These are phyloP conservation scores for Nomada hirtipes DNA, from an alignment of 2,888 invertebrate genomes.

Conservation along the genomic window DNA sequence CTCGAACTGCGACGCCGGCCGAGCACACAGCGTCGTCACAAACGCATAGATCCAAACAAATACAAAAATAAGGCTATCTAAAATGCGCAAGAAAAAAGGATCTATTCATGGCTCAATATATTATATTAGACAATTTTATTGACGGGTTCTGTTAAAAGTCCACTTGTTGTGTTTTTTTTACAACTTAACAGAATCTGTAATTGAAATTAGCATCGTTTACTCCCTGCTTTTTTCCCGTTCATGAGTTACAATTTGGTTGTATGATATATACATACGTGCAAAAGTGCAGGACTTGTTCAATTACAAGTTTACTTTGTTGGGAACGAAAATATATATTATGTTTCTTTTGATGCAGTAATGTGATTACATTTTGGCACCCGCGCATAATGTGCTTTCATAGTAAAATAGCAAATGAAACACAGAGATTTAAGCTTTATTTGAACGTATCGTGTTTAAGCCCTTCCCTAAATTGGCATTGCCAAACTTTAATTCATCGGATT, in stretches of 20 bases:
- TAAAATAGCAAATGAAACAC: neutral
- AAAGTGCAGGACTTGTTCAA: too few relatives aligned
- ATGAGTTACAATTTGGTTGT: conserved; percentile 7
- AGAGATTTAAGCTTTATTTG: neutral
- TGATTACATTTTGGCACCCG: neutral
- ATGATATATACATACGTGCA: neutral
- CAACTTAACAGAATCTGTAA: conserved; percentile 11
- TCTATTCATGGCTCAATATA: too few relatives aligned
- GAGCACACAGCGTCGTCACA: too few relatives aligned
- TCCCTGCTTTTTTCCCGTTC: conserved; percentile 9
- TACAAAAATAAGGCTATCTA: too few relatives aligned
- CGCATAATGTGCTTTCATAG: neutral
- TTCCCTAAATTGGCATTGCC: neutral
- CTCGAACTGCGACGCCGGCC: too few relatives aligned
- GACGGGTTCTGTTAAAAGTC: too few relatives aligned
- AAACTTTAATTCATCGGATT: conserved; percentile 50
- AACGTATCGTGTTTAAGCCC: neutral
- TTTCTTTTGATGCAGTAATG: too few relatives aligned
- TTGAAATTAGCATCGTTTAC: conserved; percentile 47
- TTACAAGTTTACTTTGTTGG: neutral
- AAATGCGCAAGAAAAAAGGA: too few relatives aligned
- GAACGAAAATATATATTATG: neutral
- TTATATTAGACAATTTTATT: too few relatives aligned
- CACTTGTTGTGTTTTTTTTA: too few relatives aligned
- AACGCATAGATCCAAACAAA: too few relatives aligned